Evolutionary conservation across 2,797 vertebrate genomes (phyloP), one percentile per base, ranked within the genome.

Genomic region (Malurus splendens): DNA sequence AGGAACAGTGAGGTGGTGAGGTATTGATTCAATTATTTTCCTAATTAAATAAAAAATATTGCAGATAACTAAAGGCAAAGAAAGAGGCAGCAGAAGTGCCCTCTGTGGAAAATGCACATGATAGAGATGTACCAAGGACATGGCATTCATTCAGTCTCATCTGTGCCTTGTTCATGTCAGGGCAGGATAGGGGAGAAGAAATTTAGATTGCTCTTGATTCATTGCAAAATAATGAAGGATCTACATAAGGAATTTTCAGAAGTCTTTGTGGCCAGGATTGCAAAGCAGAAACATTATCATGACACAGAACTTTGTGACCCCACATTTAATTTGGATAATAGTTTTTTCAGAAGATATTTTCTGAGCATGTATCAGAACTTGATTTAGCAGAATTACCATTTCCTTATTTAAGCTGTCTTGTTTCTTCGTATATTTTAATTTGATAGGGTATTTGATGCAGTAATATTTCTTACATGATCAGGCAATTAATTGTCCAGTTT

Each of bases 41-140:
- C 68, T 91, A 91, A 93, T 95, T 94, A 88, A 93, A 86, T 33
- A 82, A 51, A 88, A 95, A 70, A n/a, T 72, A 81, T 39, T 73
- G 42, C 44, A 18, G 66, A 45, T 84, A 84, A 74, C 50, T 61
- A 44, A 54, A 60, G 48, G 47, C 24, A 82, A 65, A 27, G 59
- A 50, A 85, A 68, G 80, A 76, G n/a, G 45, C 42, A 81, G 52
- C n/a, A 64, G 48, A 77, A 61, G 33, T 70, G 52, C 42, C 42
- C 64, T 67, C 56, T 90, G 52, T 70, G 68, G 74, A 64, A 84
- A 86, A 76, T 6, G 60, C 47, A 38, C 10, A 5, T 17, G 28
- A 51, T 42, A 24, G 12, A 78, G 25, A 18, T 32, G 7, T 78
- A 14, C 18, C 19, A n/a, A 60, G 55, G 73, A 39, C 13, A 1